Evolutionary conservation across 2,797 vertebrate species (phyloP), one percentile per base, ranked within the genome.

Genomic region (Lithobates pipiens): DNA sequence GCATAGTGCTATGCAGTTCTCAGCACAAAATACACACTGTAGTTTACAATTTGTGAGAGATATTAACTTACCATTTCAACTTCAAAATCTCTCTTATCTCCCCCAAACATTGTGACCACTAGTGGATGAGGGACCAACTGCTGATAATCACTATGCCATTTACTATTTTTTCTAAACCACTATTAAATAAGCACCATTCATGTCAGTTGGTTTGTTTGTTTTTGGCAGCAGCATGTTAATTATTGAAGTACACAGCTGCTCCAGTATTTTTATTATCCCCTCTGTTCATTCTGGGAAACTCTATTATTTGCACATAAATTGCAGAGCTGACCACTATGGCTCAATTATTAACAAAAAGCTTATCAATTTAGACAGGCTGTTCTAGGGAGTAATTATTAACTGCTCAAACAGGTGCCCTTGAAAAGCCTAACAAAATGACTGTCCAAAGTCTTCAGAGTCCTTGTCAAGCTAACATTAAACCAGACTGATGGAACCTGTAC

Each of bases 311-410:
- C 0, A n/a, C 0, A 69, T 42, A 3, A 67, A 21, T 25, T 42
- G 80, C 25, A 65, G 65, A 76, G 39, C 15, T 72, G 16, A 1
- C 3, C 18, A 11, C 2, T 86, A 57, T 83, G 85, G 72, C 79
- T 89, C 54, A 89, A 74, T 87, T 73, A 88, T 88, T 90, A 89
- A 87, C 83, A 39, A 0, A 69, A 3, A 88, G n/a, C 10, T 34
- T 46, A 76, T 73, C 82, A 83, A 44, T 75, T 36, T 25, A 36
- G 32, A 18, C 70, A 39, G 8, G 3, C 8, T 42, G 6, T 76
- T 36, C 23, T 15, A 16, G 13, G 36, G 39, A 65, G 13, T 27
- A 83, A 83, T 82, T 75, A 83, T 76, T 83, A 83, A 83, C 74
- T 25, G 23, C 34, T 36, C 0, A 57, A 11, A 42, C 5, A 21